Conservation (phyloP, 2,113 vertebrate species). For the Halcyon malimbica region DNA sequence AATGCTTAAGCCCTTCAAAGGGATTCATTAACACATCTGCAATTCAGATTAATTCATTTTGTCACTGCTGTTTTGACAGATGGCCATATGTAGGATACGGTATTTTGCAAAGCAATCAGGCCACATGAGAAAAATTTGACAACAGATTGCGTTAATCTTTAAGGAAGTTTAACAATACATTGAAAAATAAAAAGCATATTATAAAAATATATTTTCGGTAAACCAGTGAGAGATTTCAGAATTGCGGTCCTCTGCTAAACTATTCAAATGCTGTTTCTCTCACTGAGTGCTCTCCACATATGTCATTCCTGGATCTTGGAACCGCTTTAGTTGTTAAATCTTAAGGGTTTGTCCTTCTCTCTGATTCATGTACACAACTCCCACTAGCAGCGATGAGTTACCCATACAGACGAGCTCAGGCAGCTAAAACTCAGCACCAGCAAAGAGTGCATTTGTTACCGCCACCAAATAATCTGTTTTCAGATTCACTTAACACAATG, state of each 20-base stretch:
- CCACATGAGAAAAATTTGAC: constrained; percentile 56
- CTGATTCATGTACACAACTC: constrained; percentile 25
- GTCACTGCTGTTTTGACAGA: constrained; percentile 74
- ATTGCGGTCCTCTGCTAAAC: not conserved
- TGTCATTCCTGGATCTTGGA: constrained; percentile 15
- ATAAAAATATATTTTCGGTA: constrained; percentile 44
- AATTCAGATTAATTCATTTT: constrained; percentile 71
- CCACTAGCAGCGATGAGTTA: constrained; percentile 7
- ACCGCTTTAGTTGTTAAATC: not conserved
- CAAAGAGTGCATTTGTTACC: not conserved
- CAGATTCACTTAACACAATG: not conserved
- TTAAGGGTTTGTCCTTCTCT: constrained; percentile 7
- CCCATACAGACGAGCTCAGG: not conserved
- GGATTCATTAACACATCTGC: constrained; percentile 73
- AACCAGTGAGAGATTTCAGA: not conserved
- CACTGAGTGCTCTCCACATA: not conserved
- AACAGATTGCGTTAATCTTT: constrained; percentile 55
- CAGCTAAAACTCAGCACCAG: not conserved
- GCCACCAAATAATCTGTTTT: not conserved
- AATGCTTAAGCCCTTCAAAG: constrained; percentile 72
- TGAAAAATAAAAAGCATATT: constrained; percentile 21
- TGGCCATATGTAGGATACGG: constrained; percentile 49
- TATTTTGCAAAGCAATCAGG: constrained; percentile 59
- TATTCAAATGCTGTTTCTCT: not conserved
- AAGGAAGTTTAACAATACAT: constrained; percentile 52